Evolutionary conservation across 1,140 invertebrate genomes (phyloP).

Genomic region (Popillia japonica): DNA sequence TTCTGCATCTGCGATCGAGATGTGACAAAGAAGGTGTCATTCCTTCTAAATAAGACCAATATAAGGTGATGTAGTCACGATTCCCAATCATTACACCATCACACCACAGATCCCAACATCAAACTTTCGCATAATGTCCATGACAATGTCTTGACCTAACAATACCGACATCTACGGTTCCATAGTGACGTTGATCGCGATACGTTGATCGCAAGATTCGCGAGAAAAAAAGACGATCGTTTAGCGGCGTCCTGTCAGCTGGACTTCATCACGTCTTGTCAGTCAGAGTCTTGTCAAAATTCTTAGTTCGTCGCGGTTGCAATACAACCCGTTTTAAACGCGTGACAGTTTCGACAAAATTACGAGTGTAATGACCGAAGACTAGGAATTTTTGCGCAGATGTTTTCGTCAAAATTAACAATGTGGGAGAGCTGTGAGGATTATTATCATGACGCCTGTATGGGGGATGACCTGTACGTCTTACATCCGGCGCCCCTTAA

Average conservation of each 20-base stretch:
- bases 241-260: background rate
- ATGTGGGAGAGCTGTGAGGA: slow-evolving; percentile 45
- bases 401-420: slow-evolving; percentile 10
- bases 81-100: too few relatives aligned
- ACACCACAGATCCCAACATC: too few relatives aligned
- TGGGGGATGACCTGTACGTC: slow-evolving; percentile 30
- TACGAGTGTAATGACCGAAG: slow-evolving; percentile 37
- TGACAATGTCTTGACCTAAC: too few relatives aligned
- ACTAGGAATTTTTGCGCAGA: background rate
- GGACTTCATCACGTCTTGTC: background rate
- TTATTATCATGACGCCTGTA: slow-evolving; percentile 31
- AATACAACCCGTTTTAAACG: slow-evolving; percentile 17
- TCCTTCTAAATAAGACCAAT: too few relatives aligned
- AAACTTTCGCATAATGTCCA: too few relatives aligned
- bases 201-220: too few relatives aligned
- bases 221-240: background rate
- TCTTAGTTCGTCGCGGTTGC: slow-evolving; percentile 33
- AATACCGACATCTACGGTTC: too few relatives aligned
- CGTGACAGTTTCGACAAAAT: slow-evolving; percentile 34
- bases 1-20: too few relatives aligned
- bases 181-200: too few relatives aligned
- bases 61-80: too few relatives aligned
- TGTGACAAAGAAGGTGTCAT: too few relatives aligned
- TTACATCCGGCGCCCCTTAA: slow-evolving; percentile 40
- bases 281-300: slow-evolving; percentile 39